These are phyloP conservation scores for Drosophila mimetica DNA, from an alignment of 2,888 invertebrate genomes.

Conservation along the genomic window DNA sequence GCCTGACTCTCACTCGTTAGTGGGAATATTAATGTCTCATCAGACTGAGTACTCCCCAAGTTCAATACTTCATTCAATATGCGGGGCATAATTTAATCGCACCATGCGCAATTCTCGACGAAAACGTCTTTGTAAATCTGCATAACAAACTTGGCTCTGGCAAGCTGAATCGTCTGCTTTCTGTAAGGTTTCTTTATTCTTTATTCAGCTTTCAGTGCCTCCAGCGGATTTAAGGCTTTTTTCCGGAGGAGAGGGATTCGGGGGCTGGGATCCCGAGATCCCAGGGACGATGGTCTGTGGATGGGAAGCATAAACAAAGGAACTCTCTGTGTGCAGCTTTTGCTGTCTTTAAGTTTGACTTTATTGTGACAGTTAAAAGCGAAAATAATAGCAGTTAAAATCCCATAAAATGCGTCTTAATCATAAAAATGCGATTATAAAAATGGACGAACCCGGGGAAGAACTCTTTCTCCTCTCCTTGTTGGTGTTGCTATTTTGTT, in stretches of 20 bases:
- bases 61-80: constrained; percentile 22
- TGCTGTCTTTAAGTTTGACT: constrained; percentile 78
- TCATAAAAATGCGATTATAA: constrained; percentile 82
- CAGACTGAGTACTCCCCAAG: not conserved
- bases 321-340: constrained; percentile 63
- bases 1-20: not conserved
- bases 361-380: constrained; percentile 80
- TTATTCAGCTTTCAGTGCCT: constrained; percentile 18
- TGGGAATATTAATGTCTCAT: constrained; percentile 7
- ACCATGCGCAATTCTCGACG: constrained; percentile 22
- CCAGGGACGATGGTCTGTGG: constrained; percentile 4
- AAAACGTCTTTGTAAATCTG: constrained; percentile 51
- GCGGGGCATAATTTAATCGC: constrained; percentile 29
- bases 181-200: constrained; percentile 9
- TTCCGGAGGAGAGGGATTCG: not conserved
- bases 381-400: constrained; percentile 80
- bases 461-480: constrained; percentile 22
- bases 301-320: constrained; percentile 66
- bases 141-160: constrained; percentile 50
- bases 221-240: constrained; percentile 28
- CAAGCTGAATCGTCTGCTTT: constrained; percentile 38
- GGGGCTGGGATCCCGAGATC: not conserved
- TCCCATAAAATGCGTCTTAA: constrained; percentile 81
- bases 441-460: constrained; percentile 59
- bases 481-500: constrained; percentile 39